Conservation (phyloP, 2,888 invertebrate genomes). For the Notocelia uddmanniana region DNA sequence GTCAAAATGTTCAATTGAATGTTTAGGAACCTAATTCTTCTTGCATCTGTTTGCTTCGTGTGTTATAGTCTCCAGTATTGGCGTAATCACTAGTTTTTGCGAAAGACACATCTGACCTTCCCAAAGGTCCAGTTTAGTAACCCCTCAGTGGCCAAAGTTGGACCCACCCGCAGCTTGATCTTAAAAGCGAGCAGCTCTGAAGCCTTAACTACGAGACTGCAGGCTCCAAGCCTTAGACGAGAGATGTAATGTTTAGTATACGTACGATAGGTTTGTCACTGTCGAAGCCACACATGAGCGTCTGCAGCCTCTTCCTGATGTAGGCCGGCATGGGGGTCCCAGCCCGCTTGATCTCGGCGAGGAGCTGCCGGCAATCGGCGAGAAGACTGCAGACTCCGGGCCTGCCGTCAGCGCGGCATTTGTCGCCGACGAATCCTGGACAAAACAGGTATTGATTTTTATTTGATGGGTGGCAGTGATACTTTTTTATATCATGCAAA, state of each 20-base stretch:
- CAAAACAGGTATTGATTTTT: conserved; percentile 8
- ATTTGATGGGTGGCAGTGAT: background rate
- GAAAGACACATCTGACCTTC: too few relatives aligned
- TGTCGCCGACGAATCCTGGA: conserved; percentile 54
- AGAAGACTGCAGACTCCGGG: conserved; percentile 47
- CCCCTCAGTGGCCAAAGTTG: too few relatives aligned
- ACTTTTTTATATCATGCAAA: too few relatives aligned
- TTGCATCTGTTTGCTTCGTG: too few relatives aligned
- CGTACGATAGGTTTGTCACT: conserved; percentile 48
- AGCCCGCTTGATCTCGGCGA: conserved; percentile 37
- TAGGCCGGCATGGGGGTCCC: conserved; percentile 46
- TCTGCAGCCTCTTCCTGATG: conserved; percentile 40
- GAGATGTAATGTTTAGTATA: background rate
- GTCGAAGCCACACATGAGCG: conserved; percentile 49
- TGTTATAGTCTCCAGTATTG: too few relatives aligned
- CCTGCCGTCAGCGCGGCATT: conserved; percentile 46
- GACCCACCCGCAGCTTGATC: too few relatives aligned
- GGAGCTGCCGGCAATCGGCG: conserved; percentile 37
- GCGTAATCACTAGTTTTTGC: too few relatives aligned
- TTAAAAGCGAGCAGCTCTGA: too few relatives aligned
- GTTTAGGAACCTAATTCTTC: background rate
- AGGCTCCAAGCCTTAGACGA: too few relatives aligned
- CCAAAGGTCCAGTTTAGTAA: too few relatives aligned
- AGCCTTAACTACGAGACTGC: too few relatives aligned
- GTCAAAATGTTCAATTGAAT: background rate